phyloP scores from a whole-genome alignment of 2,888 invertebrate species.

The Abrostola triplasia region DNA sequence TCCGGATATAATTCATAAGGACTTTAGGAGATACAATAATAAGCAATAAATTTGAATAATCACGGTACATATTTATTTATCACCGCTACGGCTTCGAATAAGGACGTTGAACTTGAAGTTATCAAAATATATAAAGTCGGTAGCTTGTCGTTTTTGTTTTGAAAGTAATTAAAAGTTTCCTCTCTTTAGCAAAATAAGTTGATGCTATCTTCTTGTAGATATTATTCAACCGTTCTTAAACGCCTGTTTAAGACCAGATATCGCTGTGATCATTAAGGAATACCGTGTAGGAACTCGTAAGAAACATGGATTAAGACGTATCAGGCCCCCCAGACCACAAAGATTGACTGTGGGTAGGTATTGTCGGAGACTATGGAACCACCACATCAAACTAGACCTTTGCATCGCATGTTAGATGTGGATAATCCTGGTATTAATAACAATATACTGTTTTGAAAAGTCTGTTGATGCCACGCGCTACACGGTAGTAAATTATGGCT shows the following conservation, averaged over 20 bases:
- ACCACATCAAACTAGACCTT: no score
- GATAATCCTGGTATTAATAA: no score
- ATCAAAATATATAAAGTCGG: conserved; percentile 61
- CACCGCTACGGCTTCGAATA: conserved; percentile 34
- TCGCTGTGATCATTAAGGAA: neutral
- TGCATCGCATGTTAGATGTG: no score
- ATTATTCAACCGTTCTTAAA: conserved; percentile 39
- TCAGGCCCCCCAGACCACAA: no score
- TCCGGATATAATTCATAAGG: conserved; percentile 27
- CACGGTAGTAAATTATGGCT: no score
- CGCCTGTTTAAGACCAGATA: conserved; percentile 2
- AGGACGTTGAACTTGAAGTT: conserved; percentile 47
- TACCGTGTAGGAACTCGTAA: neutral
- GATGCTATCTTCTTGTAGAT: conserved; percentile 49
- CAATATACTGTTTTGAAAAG: no score
- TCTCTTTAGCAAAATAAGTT: conserved; percentile 60
- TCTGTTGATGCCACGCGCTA: no score
- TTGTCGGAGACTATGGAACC: no score
- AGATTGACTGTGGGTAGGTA: no score
- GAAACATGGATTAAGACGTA: neutral
- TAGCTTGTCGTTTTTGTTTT: conserved; percentile 62
- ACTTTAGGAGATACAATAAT: conserved; percentile 39
- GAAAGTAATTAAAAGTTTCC: conserved; percentile 68
- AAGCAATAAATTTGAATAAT: conserved; percentile 43
- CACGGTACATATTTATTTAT: conserved; percentile 49